Conservation (phyloP, 2,797 vertebrate species). For the Anguilla marmorata region DNA sequence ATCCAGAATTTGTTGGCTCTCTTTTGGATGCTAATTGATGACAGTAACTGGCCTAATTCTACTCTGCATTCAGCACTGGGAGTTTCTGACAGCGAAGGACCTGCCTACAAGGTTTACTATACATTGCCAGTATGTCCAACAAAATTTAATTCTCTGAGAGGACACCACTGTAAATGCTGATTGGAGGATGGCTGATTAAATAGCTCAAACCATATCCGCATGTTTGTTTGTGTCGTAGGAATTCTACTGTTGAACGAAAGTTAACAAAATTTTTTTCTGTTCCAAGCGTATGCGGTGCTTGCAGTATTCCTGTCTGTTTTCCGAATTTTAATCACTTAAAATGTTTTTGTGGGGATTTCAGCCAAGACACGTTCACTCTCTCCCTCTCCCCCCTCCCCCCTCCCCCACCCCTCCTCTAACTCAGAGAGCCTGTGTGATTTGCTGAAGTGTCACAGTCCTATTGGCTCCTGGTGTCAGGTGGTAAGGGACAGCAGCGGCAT, state of each 20-base stretch:
- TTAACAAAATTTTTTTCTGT: neutral
- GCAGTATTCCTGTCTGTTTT: neutral
- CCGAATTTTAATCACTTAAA: neutral
- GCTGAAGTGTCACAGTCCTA: slow-evolving; percentile 64
- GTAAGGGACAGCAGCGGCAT: slow-evolving; percentile 56
- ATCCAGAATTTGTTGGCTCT: neutral
- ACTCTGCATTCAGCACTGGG: neutral
- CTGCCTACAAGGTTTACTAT: neutral
- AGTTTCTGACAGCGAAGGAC: neutral
- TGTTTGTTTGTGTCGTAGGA: neutral
- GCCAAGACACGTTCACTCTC: neutral
- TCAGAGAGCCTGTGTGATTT: slow-evolving; percentile 66
- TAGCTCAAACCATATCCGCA: neutral
- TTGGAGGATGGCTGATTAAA: neutral
- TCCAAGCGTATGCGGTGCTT: neutral
- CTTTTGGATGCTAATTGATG: neutral
- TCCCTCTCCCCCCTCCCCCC: neutral
- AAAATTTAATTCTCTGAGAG: neutral
- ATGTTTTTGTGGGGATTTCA: too few relatives aligned
- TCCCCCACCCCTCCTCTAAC: neutral
- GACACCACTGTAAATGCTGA: neutral
- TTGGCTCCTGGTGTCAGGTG: slow-evolving; percentile 65
- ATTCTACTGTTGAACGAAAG: neutral
- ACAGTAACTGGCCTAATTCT: neutral
- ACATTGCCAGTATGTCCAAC: neutral